Evolutionary conservation across 2,797 vertebrate species (phyloP), one percentile per base, ranked within the genome.

Genomic region (Dendrocincla fuliginosa): DNA sequence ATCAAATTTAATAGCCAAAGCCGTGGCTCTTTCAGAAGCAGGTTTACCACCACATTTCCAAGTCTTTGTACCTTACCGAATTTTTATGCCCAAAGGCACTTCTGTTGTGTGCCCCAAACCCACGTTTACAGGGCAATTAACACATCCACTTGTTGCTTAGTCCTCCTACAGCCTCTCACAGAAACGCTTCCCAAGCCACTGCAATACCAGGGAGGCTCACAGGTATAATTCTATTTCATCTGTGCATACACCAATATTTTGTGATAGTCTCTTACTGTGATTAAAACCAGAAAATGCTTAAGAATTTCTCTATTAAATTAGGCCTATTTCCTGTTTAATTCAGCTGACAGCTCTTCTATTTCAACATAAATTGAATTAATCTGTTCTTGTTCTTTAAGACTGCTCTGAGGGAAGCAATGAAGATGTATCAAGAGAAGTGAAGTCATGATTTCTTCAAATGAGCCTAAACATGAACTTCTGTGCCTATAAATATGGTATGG

Each of bases 231-330:
- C 56, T 63, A 86, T 65, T 91, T 86, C 74, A 84, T 65, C 90
- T 76, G 17, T 20, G 39, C 5, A 2, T 37, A 78, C 39, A 79
- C 24, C 63, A 93, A 3, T 67, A 87, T 79, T 91, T 59, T 91
- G 76, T 63, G 80, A 87, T 71, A 92, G 65, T 69, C 55, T 91
- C 65, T 91, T 65, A 88, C 61, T 52, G 85, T 91, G 87, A 96
- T 79, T 94, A 95, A 95, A 97, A 91, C 73, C 95, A 96, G 93
- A 96, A 97, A 97, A 96, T 76, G 57, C 52, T 81, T 59, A 84
- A 84, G 87, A 96, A 95, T 94, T 84, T 88, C 83, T 87, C 18
- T 65, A 95, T 95, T 90, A 75, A 87, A 89, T 96, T 88, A 96
- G 76, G 76, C 60, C 37, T 84, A 94, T 91, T 94, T 96, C 71